Evolutionary conservation across 2,113 vertebrate species (phyloP).

Genomic region (Phaetusa simplex): DNA sequence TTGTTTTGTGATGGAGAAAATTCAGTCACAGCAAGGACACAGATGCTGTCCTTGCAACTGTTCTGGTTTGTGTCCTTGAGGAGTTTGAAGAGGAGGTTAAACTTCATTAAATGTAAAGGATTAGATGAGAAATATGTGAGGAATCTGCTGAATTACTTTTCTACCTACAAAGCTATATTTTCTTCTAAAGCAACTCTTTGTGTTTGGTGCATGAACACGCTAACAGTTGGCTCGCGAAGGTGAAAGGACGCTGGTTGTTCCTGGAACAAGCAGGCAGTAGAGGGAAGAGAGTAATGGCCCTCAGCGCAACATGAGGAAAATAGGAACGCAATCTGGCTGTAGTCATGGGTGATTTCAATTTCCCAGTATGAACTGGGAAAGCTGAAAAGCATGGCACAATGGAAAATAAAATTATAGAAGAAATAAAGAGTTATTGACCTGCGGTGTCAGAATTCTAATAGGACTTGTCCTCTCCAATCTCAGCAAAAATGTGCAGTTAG

Average conservation of each 20-base stretch:
- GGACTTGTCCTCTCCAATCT: slow-evolving; percentile 71
- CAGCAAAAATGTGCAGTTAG: slow-evolving; percentile 72
- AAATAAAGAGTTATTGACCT: slow-evolving; percentile 78
- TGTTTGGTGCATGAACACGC: neutral
- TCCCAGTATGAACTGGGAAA: slow-evolving; percentile 64
- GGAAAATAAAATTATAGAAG: slow-evolving; percentile 74
- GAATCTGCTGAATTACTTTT: neutral
- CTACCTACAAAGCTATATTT: neutral
- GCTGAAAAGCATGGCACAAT: slow-evolving; percentile 59
- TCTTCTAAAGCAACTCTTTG: neutral
- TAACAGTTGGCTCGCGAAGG: neutral
- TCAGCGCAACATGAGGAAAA: slow-evolving; percentile 27
- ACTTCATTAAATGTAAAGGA: neutral
- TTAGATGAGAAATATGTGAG: neutral
- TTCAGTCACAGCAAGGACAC: neutral
- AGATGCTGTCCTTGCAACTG: neutral
- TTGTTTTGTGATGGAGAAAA: neutral
- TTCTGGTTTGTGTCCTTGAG: neutral
- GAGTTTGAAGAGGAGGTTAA: neutral
- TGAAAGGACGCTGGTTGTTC: neutral
- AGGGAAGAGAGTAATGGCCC: neutral
- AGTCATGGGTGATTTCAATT: slow-evolving; percentile 65
- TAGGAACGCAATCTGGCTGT: slow-evolving; percentile 40
- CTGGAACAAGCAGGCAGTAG: neutral
- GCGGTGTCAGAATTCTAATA: slow-evolving; percentile 73